Evolutionary conservation across 2,797 vertebrate species (phyloP), one percentile per base, ranked within the genome.

Genomic region (Gobio occitaniae): DNA sequence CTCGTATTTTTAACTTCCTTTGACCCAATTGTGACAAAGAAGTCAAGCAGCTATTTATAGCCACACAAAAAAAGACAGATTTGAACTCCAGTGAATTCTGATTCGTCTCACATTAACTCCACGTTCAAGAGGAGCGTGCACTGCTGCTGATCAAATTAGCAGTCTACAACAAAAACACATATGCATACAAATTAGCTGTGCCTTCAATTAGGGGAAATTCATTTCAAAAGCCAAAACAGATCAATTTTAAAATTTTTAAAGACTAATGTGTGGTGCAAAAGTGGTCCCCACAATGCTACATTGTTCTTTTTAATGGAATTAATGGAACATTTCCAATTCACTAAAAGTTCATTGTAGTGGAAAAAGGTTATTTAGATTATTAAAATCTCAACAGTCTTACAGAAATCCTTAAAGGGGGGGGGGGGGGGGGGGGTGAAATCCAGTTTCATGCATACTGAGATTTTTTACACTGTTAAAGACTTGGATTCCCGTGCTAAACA

Each of bases 1-100:
- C 86, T 86, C 48, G 85, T 77, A 52, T 91, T 90, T 92, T 90
- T 89, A 87, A 91, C 86, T 87, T 90, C 88, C 89, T 92, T 88
- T 90, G 90, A 94, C 92, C 93, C 87, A 93, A 92, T 93, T 94
- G 91, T 90, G 74, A 86, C 85, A 69, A 78, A 84, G 89, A 91
- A 92, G 92, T 90, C 85, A 90, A 85, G 84, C 70, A n/a, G 90
- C 91, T 92, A 93, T 93, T 93, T 92, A 91, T 92, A 93, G 85
- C 75, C 85, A 17, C 74, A 76, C 36, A 32, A 29, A 88, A 88
- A 44, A 52, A 82, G 47, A 79, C 69, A 80, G 47, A 81, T 90
- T 81, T 86, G 89, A 90, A 87, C 80, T 74, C 75, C 87, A 59
- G 13, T 50, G 50, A 54, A 32, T 89, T 90, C 84, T 89, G 80